Conservation (phyloP, 2,113 vertebrate species). For the Dissostichus mawsoni region DNA sequence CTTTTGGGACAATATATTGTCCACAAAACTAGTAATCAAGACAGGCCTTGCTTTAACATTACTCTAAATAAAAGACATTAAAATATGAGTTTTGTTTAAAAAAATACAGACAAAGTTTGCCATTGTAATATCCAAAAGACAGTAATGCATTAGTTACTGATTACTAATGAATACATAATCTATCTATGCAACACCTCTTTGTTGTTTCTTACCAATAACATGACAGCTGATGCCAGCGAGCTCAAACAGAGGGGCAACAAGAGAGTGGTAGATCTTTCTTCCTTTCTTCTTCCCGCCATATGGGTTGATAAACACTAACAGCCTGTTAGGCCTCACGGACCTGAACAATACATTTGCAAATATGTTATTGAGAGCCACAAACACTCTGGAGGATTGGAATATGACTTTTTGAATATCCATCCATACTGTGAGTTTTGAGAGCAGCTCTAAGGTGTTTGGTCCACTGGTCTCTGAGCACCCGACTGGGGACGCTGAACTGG, state of each 20-base stretch:
- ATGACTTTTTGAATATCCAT: not conserved
- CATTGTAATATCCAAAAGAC: no score
- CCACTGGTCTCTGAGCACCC: conserved; percentile 83
- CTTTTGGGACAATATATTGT: no score
- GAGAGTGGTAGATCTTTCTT: conserved; percentile 81
- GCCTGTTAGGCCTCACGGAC: conserved; percentile 79
- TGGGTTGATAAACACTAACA: conserved; percentile 89
- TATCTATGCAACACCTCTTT: not conserved
- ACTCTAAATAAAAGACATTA: no score
- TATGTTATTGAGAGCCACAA: conserved; percentile 4
- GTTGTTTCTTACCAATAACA: conserved; percentile 82
- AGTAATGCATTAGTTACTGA: not conserved
- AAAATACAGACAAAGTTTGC: no score
- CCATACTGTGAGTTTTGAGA: conserved; percentile 81
- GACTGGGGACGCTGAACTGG: conserved; percentile 83
- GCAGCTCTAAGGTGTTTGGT: conserved; percentile 74
- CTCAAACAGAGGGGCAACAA: conserved; percentile 85
- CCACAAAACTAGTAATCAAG: no score
- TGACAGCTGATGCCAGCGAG: conserved; percentile 87
- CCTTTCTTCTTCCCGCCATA: conserved; percentile 85
- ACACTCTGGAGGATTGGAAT: not conserved
- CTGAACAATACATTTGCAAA: conserved; percentile 44
- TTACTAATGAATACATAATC: not conserved
- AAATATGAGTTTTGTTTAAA: no score
- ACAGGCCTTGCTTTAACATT: no score